Conservation (phyloP, 1,140 invertebrate genomes). For the Elysia chlorotica region DNA sequence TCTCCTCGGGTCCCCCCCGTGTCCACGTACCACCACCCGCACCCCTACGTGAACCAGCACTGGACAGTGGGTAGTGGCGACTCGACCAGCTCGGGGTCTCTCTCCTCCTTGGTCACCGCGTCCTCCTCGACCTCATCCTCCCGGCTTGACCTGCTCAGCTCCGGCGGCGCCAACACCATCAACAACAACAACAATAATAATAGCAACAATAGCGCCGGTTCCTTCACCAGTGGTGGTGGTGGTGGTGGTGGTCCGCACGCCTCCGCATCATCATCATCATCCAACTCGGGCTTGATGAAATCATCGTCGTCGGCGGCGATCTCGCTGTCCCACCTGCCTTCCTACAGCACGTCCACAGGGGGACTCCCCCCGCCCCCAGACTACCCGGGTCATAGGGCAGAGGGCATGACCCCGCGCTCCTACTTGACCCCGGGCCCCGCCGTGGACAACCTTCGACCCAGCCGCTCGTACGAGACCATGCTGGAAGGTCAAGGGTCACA, state of each 20-base stretch:
- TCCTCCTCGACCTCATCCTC: too few relatives aligned
- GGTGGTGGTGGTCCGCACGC: too few relatives aligned
- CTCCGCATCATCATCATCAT: too few relatives aligned
- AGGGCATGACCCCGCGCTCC: conserved; percentile 37
- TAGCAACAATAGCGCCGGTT: too few relatives aligned
- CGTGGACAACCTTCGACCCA: conserved; percentile 59
- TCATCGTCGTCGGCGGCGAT: too few relatives aligned
- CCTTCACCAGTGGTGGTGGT: too few relatives aligned
- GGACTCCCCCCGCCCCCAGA: conserved; percentile 51
- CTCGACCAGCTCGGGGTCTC: not conserved
- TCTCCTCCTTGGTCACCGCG: not conserved
- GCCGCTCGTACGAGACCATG: conserved; percentile 45
- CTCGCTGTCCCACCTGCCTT: too few relatives aligned
- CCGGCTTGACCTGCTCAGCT: too few relatives aligned
- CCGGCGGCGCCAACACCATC: too few relatives aligned
- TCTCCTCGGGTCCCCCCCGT: conserved; percentile 18
- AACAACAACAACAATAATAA: too few relatives aligned
- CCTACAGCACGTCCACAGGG: too few relatives aligned
- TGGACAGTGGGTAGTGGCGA: conserved; percentile 20
- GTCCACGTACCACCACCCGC: conserved; percentile 30
- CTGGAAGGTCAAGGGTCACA: conserved; percentile 19
- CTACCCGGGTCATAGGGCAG: conserved; percentile 46
- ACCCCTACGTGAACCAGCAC: conserved; percentile 28
- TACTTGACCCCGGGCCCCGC: conserved; percentile 63
- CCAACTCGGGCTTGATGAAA: too few relatives aligned